Base-by-base conservation (phyloP, 2,797 vertebrate genomes). In the Melanotaenia boesemani region DNA sequence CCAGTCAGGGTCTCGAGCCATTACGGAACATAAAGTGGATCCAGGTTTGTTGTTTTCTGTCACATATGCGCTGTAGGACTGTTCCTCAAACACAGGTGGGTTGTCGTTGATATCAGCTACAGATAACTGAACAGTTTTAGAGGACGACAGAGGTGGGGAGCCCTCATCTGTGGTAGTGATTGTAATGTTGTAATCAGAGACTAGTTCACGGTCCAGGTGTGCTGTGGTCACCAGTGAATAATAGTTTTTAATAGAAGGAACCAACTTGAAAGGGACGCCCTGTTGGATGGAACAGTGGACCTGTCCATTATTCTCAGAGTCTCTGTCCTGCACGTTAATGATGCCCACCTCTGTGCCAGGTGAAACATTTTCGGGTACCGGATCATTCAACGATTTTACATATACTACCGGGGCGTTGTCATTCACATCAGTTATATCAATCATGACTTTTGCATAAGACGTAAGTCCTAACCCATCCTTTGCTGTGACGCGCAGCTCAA, bases 391-490 rank as follows among this genome's bases (percentile, higher is more conserved):
- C 0, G 92, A 94, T n/a, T 87, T 90, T 1, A 93, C 0, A 1
- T 65, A 52, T 28, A 93, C 88, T 0, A 80, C 65, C 0, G 93
- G 93, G 0, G 83, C 36, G 10, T 94, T 95, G 28, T 94, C 92
- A 68, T 94, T 95, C 0, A 90, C 4, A 70, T 94, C 93, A 0
- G 52, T 80, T 0, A 95, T 52, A 0, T 92, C 77, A 15, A 95
- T 82, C 0, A 88, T 48, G 0, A 95, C 1, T 2, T 82, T 89
- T 1, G 87, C 71, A 56, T 86, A 64, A 1, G 90, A 88, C 0
- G 59, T 71, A 2, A 88, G 44, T 1, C 91, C 90, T 0, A 80
- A 54, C 1, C 86, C 84, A 44, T 94, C 94, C 73, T 83, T 93
- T 3, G 86, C 92, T n/a, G 77, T 84, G 0, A 94, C 72, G 5